Conservation (phyloP, 1,140 invertebrate species). For the Panulirus ornatus region DNA sequence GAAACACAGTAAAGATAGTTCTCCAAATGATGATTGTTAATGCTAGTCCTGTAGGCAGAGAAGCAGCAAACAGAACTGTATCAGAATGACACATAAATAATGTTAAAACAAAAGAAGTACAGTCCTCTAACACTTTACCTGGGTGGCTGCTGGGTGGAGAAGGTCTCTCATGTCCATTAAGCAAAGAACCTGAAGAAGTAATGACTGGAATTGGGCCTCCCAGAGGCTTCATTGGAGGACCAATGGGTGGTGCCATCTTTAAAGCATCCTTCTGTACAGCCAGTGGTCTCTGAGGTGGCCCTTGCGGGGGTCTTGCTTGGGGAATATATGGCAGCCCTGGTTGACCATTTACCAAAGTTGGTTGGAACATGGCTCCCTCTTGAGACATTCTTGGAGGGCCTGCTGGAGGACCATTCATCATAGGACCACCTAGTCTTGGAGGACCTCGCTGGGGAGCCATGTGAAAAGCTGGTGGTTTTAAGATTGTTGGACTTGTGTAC, state of each 20-base stretch:
- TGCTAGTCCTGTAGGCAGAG: too few relatives aligned
- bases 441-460: not conserved
- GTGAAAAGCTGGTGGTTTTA: not conserved
- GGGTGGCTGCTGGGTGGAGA: conserved; percentile 23
- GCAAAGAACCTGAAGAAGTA: not conserved
- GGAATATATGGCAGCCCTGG: not conserved
- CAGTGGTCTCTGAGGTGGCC: not conserved
- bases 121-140: conserved; percentile 11
- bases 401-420: conserved; percentile 59
- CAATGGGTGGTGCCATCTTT: not conserved
- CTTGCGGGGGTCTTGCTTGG: not conserved
- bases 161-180: conserved; percentile 55
- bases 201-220: not conserved
- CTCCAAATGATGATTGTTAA: too few relatives aligned
- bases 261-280: not conserved
- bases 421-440: conserved; percentile 34
- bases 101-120: too few relatives aligned
- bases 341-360: conserved; percentile 48
- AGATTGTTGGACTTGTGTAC: not conserved
- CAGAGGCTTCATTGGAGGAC: conserved; percentile 5
- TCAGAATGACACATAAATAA: too few relatives aligned
- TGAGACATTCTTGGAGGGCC: conserved; percentile 10
- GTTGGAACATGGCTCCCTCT: not conserved
- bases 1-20: too few relatives aligned
- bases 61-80: too few relatives aligned